Evolutionary conservation across 2,797 vertebrate species (phyloP).

Genomic region (Coracias cyanogaster): DNA sequence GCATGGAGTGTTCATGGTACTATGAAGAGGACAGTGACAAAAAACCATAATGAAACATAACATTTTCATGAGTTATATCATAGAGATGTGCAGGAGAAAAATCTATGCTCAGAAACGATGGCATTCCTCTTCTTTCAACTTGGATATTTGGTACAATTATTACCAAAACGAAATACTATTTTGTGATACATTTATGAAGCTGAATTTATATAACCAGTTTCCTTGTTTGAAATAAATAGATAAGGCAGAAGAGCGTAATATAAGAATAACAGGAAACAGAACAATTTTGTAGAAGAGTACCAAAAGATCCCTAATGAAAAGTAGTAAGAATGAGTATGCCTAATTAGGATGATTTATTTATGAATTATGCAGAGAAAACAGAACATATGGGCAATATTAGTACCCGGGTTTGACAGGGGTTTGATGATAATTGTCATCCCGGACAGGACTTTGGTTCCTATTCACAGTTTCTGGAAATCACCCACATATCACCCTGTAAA

Average conservation of each 20-base stretch:
- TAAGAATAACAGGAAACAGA: background rate
- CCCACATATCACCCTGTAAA: too few relatives aligned
- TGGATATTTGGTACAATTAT: background rate
- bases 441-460: background rate
- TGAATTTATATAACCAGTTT: background rate
- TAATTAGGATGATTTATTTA: background rate
- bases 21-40: background rate
- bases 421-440: background rate
- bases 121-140: background rate
- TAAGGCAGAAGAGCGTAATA: background rate
- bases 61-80: slow-evolving; percentile 27
- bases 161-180: background rate
- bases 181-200: background rate
- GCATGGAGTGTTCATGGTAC: background rate
- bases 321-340: background rate
- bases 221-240: background rate
- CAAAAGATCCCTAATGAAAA: background rate
- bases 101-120: background rate
- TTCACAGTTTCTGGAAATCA: background rate
- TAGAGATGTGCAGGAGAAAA: background rate
- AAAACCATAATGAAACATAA: slow-evolving; percentile 17
- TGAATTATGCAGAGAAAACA: background rate
- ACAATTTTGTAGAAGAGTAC: background rate
- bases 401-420: background rate
- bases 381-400: background rate